These are phyloP conservation scores for Triplophysa bombifrons DNA, from an alignment of 2,797 vertebrate species.

Conservation along the genomic window DNA sequence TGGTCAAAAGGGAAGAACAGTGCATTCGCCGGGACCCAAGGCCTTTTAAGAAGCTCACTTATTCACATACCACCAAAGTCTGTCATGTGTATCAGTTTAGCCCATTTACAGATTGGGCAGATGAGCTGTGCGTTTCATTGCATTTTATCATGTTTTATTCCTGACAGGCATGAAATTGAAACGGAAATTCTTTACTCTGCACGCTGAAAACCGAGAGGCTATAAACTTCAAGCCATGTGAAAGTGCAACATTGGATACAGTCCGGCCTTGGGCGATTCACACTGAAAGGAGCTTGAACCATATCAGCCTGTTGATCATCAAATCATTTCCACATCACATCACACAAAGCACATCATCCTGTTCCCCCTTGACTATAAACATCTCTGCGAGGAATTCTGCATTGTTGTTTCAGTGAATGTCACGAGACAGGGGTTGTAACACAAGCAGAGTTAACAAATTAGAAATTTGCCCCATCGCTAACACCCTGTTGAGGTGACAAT, in stretches of 20 bases:
- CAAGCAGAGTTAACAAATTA: background rate
- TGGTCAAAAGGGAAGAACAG: slow-evolving; percentile 44
- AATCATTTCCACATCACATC: slow-evolving; percentile 45
- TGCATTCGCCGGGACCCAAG: slow-evolving; percentile 48
- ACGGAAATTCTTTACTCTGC: slow-evolving; percentile 59
- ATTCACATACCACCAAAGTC: slow-evolving; percentile 51
- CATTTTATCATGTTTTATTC: slow-evolving; percentile 63
- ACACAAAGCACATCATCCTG: slow-evolving; percentile 35
- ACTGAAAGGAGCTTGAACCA: slow-evolving; percentile 49
- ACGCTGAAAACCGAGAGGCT: slow-evolving; percentile 56
- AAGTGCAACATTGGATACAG: slow-evolving; percentile 42
- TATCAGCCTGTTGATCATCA: slow-evolving; percentile 38
- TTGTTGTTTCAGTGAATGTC: background rate
- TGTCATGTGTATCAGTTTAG: slow-evolving; percentile 59
- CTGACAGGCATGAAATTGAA: slow-evolving; percentile 65
- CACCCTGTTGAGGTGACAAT: background rate
- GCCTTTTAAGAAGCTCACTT: slow-evolving; percentile 58
- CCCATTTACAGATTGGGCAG: slow-evolving; percentile 59
- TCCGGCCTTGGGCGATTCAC: slow-evolving; percentile 45
- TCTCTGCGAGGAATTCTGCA: slow-evolving; percentile 5
- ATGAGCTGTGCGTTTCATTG: slow-evolving; percentile 57
- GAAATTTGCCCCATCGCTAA: background rate
- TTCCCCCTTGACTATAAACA: slow-evolving; percentile 13
- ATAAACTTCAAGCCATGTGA: slow-evolving; percentile 52
- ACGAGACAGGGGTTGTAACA: background rate